phyloP scores from a whole-genome alignment of 2,113 vertebrate genomes.

The Phrynocephalus versicolor region DNA sequence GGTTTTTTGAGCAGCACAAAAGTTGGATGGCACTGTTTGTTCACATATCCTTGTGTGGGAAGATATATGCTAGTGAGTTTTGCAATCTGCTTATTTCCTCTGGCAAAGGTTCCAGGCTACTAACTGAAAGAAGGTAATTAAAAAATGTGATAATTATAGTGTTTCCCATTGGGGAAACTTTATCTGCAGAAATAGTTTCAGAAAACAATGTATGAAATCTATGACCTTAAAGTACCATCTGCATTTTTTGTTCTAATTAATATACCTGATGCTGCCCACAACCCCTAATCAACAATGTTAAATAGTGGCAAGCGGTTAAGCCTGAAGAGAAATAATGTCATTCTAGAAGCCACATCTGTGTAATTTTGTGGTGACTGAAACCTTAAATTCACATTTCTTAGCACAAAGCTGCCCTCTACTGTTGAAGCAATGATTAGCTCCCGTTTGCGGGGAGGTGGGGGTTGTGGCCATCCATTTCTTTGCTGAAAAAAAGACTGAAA shows the following conservation, averaged over 20 bases:
- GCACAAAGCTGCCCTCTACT: conserved; percentile 70
- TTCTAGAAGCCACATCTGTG: background rate
- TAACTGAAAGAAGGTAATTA: background rate
- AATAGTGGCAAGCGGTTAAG: background rate
- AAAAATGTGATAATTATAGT: background rate
- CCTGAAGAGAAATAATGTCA: background rate
- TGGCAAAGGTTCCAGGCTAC: background rate
- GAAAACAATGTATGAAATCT: background rate
- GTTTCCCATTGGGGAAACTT: background rate
- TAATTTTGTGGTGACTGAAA: background rate
- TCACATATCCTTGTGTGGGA: too few relatives aligned
- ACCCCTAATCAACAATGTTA: background rate
- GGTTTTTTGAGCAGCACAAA: background rate
- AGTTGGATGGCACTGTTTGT: background rate
- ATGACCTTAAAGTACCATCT: background rate
- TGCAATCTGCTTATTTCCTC: background rate
- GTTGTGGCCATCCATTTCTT: background rate
- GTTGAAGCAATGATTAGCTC: conserved; percentile 40
- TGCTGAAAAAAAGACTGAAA: background rate
- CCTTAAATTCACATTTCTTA: background rate
- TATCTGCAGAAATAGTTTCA: background rate
- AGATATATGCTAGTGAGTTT: background rate
- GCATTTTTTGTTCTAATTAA: background rate
- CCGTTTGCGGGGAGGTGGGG: background rate
- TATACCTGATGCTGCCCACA: background rate